Conservation (phyloP, 2,797 vertebrate species). For the Clarias pachynema region DNA sequence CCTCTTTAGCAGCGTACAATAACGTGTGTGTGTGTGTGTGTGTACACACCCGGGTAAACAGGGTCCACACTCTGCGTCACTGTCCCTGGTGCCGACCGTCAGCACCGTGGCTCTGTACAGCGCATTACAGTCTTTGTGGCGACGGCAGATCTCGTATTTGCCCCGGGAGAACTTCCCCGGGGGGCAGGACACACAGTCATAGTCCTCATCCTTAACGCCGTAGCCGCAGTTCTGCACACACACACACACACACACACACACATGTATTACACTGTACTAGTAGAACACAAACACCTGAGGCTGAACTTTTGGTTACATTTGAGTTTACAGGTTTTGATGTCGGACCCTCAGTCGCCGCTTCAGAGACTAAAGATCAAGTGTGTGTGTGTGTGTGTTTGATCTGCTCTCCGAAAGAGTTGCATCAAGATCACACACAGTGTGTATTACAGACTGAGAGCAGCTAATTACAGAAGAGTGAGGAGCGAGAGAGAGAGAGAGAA, state of each 20-base stretch:
- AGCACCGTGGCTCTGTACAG: slow-evolving; percentile 90
- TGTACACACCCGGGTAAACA: slow-evolving; percentile 88
- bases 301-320: neutral
- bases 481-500: neutral
- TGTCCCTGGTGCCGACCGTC: slow-evolving; percentile 84
- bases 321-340: neutral
- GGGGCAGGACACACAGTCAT: slow-evolving; percentile 85
- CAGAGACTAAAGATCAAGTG: slow-evolving; percentile 21
- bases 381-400: slow-evolving; percentile 18
- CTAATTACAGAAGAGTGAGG: slow-evolving; percentile 28
- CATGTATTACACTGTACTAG: neutral
- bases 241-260: neutral
- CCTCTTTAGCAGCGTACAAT: slow-evolving; percentile 1
- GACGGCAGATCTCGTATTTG: slow-evolving; percentile 93
- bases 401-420: neutral
- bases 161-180: slow-evolving; percentile 94
- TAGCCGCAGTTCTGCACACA: slow-evolving; percentile 87
- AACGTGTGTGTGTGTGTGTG: slow-evolving; percentile 7
- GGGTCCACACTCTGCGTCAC: slow-evolving; percentile 93
- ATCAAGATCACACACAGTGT: slow-evolving; percentile 32
- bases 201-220: slow-evolving; percentile 90
- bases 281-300: neutral
- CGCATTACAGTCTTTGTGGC: slow-evolving; percentile 94
- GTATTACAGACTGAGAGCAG: slow-evolving; percentile 33
- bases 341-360: neutral